Percentiles rank a stretch among this genome's conserved stretches.
phyloP scores from a whole-genome alignment of 2,113 vertebrate genomes.

The Chamaea fasciata region DNA sequence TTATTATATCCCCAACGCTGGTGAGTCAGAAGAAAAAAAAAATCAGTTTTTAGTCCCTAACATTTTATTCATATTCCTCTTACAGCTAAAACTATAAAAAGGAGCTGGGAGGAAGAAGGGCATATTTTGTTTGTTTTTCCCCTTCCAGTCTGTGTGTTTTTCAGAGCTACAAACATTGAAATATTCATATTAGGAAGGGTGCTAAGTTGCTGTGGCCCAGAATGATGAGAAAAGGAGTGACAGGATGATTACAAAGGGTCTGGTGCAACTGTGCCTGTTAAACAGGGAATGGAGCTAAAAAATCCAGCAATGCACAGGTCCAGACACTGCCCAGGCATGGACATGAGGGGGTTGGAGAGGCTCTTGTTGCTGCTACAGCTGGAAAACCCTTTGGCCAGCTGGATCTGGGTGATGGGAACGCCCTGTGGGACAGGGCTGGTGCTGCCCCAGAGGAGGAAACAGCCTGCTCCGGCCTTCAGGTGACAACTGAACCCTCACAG shows the following conservation, averaged over 20 bases:
- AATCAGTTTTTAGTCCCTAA: neutral
- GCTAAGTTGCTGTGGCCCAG: neutral
- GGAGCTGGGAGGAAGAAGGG: neutral
- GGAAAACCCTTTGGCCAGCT: conserved; percentile 1
- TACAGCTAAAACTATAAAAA: neutral
- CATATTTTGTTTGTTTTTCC: neutral
- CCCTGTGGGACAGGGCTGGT: neutral
- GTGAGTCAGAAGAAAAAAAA: conserved; percentile 25
- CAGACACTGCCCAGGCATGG: neutral
- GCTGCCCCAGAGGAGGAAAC: neutral
- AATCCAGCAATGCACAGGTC: neutral
- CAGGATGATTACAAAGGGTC: neutral
- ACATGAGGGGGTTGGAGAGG: neutral
- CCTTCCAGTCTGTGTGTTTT: conserved; percentile 20
- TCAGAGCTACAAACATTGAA: neutral
- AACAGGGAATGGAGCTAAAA: neutral
- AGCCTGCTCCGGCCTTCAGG: neutral
- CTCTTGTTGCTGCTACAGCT: neutral
- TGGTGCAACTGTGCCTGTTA: neutral
- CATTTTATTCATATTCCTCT: conserved; percentile 25
- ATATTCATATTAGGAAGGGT: conserved; percentile 33
- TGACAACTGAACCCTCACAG: neutral
- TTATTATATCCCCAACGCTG: neutral
- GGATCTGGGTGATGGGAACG: conserved; percentile 4
- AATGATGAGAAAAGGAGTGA: neutral